These are phyloP conservation scores for Thinocorus orbignyianus DNA, from an alignment of 2,113 vertebrate species.

Conservation along the genomic window DNA sequence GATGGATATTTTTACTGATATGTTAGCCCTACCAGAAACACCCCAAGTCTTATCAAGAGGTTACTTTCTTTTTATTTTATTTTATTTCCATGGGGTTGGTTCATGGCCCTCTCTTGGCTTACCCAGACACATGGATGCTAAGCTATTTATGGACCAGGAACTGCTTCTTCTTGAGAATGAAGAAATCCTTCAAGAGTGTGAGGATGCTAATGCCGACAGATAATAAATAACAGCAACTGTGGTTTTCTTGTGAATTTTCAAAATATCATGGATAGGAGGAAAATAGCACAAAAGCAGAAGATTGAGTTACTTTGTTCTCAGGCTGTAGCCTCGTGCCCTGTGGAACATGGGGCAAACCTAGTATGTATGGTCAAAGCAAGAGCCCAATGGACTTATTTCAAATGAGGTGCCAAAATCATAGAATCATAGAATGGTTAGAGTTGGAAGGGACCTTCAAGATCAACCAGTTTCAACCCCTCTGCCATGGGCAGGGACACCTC, in stretches of 20 bases:
- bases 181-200: neutral
- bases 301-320: neutral
- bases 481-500: too few relatives aligned
- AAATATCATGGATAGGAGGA: neutral
- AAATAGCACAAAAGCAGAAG: neutral
- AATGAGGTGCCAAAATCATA: neutral
- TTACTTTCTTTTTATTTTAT: neutral
- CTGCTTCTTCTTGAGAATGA: neutral
- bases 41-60: neutral
- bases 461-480: too few relatives aligned
- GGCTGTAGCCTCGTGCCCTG: fast-evolving
- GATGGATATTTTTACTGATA: neutral
- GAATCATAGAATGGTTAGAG: too few relatives aligned
- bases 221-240: neutral
- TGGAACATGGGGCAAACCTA: neutral
- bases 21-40: neutral
- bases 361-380: fast-evolving
- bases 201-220: neutral
- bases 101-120: neutral
- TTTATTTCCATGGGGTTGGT: neutral
- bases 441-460: too few relatives aligned
- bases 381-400: neutral
- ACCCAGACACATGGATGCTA: too few relatives aligned
- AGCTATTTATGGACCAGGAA: neutral
- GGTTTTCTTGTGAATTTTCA: neutral